A percentile compares a stretch with the other conserved stretches of the same genome.
These are phyloP conservation scores for Mycetomoellerius zeteki DNA, from an alignment of 1,140 invertebrate genomes.

Conservation along the genomic window DNA sequence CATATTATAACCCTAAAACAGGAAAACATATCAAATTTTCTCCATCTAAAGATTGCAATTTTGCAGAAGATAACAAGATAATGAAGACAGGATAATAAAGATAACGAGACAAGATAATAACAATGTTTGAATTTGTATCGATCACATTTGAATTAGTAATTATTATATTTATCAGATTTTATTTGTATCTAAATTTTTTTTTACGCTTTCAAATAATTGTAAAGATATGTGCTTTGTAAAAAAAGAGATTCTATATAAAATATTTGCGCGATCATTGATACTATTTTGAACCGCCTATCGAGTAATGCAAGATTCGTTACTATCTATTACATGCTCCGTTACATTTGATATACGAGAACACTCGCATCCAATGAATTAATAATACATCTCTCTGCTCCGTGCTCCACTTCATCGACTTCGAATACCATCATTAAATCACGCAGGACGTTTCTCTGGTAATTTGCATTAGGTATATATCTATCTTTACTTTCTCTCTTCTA, in stretches of 20 bases:
- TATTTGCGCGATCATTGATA: not conserved
- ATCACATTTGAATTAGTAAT: not conserved
- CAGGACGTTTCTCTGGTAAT: slow-evolving; percentile 27
- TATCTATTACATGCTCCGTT: slow-evolving; percentile 38
- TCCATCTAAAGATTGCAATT: not conserved
- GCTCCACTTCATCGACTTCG: slow-evolving; percentile 47
- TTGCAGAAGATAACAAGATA: not conserved
- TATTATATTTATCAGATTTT: not conserved
- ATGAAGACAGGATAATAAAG: too few species aligned
- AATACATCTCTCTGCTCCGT: slow-evolving; percentile 21
- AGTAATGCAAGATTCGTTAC: not conserved
- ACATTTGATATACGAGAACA: slow-evolving; percentile 44
- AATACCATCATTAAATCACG: slow-evolving; percentile 52
- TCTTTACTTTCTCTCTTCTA: slow-evolving; percentile 20
- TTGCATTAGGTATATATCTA: slow-evolving; percentile 23
- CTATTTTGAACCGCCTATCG: not conserved
- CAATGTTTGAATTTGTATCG: not conserved
- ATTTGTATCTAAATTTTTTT: not conserved
- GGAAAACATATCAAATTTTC: not conserved
- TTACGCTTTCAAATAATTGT: too few species aligned
- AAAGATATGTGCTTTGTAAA: not conserved
- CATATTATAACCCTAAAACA: not conserved
- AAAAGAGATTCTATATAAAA: not conserved
- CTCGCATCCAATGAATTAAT: slow-evolving; percentile 53
- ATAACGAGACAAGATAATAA: too few species aligned